phyloP scores from a whole-genome alignment of 2,888 invertebrate species.

The Archips xylosteana region DNA sequence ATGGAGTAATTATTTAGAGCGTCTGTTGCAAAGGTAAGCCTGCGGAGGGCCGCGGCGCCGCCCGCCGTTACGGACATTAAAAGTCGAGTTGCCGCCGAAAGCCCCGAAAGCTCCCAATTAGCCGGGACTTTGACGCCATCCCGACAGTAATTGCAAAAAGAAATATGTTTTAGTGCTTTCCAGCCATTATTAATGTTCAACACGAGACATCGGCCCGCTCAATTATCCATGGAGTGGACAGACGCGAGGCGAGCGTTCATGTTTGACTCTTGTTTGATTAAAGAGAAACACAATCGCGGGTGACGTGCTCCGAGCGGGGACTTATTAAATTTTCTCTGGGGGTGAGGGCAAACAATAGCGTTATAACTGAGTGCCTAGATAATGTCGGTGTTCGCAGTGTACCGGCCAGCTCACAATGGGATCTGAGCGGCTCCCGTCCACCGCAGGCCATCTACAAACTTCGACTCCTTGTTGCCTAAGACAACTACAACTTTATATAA shows the following conservation, averaged over 20 bases:
- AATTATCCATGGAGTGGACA: slow-evolving; percentile 47
- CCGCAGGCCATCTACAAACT: slow-evolving; percentile 69
- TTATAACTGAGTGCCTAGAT: slow-evolving; percentile 75
- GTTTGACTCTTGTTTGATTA: slow-evolving; percentile 70
- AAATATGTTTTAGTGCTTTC: slow-evolving; percentile 73
- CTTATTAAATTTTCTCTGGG: slow-evolving; percentile 77
- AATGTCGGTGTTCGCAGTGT: slow-evolving; percentile 67
- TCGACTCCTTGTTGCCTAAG: slow-evolving; percentile 59
- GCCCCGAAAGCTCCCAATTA: slow-evolving; percentile 79
- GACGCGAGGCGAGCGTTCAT: slow-evolving; percentile 54
- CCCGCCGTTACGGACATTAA: slow-evolving; percentile 63
- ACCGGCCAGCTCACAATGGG: slow-evolving; percentile 64
- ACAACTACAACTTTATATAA: slow-evolving; percentile 35
- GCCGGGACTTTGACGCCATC: slow-evolving; percentile 74
- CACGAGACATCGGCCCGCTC: slow-evolving; percentile 49
- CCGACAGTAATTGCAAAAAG: slow-evolving; percentile 75
- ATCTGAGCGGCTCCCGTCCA: slow-evolving; percentile 62
- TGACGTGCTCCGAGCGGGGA: slow-evolving; percentile 66
- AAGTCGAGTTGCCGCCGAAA: slow-evolving; percentile 75
- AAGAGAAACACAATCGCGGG: slow-evolving; percentile 71
- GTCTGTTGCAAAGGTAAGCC: slow-evolving; percentile 32
- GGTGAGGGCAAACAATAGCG: slow-evolving; percentile 73
- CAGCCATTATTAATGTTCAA: slow-evolving; percentile 67
- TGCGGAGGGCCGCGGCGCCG: slow-evolving; percentile 44
- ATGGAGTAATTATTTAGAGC: slow-evolving; percentile 61